These are phyloP conservation scores for Myiothlypis coronata DNA, from an alignment of 2,797 vertebrate species.

Conservation along the genomic window DNA sequence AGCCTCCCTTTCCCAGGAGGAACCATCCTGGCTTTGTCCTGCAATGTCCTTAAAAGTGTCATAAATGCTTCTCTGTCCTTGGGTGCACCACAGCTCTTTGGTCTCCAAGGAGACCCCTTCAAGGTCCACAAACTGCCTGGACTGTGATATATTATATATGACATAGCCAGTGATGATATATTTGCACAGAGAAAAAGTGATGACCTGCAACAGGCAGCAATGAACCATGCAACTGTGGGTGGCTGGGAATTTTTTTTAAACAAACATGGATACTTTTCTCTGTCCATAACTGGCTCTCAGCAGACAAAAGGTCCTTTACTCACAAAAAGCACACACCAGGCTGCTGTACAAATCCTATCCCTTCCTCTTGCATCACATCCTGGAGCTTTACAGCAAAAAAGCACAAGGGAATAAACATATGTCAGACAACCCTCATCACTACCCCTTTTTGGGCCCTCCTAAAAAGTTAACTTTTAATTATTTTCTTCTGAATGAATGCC, in stretches of 20 bases:
- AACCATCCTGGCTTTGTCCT: background rate
- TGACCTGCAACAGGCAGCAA: background rate
- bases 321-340: rapidly evolving
- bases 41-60: background rate
- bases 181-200: background rate
- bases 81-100: background rate
- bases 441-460: background rate
- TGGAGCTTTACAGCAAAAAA: background rate
- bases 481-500: background rate
- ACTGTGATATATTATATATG: background rate
- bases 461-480: background rate
- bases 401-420: background rate
- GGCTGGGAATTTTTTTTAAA: background rate
- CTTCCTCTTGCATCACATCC: background rate
- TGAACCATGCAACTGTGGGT: background rate
- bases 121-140: background rate
- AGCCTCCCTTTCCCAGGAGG: background rate
- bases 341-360: background rate
- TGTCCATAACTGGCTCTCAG: background rate
- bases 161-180: background rate
- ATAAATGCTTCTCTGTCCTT: background rate
- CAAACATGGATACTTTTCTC: background rate
- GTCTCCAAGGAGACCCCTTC: background rate
- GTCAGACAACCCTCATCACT: background rate
- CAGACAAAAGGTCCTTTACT: background rate